phyloP scores from a whole-genome alignment of 2,797 vertebrate genomes.

The Pterois miles region DNA sequence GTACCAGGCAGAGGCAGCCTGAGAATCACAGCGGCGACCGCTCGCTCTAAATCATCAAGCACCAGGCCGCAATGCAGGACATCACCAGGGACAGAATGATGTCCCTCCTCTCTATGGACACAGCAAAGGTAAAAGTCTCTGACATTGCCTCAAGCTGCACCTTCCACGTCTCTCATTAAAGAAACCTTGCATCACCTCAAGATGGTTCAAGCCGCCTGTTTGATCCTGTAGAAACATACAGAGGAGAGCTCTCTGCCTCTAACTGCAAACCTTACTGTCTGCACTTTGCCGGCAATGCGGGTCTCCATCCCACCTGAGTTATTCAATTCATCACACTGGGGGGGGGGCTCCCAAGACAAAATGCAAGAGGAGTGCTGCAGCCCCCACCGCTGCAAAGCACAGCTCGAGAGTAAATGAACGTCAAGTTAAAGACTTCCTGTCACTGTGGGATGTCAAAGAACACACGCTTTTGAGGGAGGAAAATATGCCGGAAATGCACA shows the following conservation, averaged over 20 bases:
- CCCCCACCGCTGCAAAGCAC: slow-evolving; percentile 30
- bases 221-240: not conserved
- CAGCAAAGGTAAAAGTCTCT: not conserved
- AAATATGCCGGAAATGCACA: slow-evolving; percentile 37
- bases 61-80: slow-evolving; percentile 59
- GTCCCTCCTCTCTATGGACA: not conserved
- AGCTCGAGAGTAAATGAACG: slow-evolving; percentile 24
- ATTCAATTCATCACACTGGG: slow-evolving; percentile 61
- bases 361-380: slow-evolving; percentile 43
- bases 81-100: not conserved
- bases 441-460: slow-evolving; percentile 24
- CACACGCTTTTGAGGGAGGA: slow-evolving; percentile 21
- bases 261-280: slow-evolving; percentile 21
- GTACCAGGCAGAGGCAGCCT: slow-evolving; percentile 66
- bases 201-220: not conserved
- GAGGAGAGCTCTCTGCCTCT: slow-evolving; percentile 28
- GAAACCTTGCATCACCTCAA: not conserved
- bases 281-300: slow-evolving; percentile 43
- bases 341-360: slow-evolving; percentile 2
- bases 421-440: slow-evolving; percentile 53
- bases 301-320: slow-evolving; percentile 29
- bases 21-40: slow-evolving; percentile 26
- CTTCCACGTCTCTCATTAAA: not conserved
- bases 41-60: slow-evolving; percentile 43
- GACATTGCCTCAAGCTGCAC: not conserved